These are phyloP conservation scores for Pseudocheirus occidentalis DNA, from an alignment of 2,797 vertebrate genomes.

Conservation along the genomic window DNA sequence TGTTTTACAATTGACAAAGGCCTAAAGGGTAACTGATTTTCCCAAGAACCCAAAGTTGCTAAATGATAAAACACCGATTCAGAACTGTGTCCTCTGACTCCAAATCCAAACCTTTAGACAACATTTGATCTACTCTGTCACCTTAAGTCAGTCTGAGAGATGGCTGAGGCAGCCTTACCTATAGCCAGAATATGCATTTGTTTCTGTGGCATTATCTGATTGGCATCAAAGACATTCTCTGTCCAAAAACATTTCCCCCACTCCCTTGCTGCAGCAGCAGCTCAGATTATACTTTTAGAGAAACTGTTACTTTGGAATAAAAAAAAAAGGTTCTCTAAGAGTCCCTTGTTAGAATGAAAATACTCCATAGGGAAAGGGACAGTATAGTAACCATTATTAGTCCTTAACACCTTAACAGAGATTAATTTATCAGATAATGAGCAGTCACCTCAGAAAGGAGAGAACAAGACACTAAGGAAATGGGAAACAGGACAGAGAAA, in stretches of 20 bases:
- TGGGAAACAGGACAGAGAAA: not conserved
- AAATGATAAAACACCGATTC: constrained; percentile 10
- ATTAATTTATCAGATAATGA: constrained; percentile 1
- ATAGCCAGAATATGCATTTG: not conserved
- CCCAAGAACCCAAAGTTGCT: not conserved
- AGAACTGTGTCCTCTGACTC: not conserved
- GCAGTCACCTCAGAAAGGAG: not conserved
- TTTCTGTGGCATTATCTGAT: not conserved
- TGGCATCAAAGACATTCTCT: not conserved
- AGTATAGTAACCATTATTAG: not conserved
- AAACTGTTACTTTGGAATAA: not conserved
- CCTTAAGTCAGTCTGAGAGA: not conserved
- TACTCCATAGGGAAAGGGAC: not conserved
- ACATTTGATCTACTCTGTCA: not conserved
- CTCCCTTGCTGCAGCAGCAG: not conserved
- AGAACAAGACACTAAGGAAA: not conserved
- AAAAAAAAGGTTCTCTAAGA: not conserved
- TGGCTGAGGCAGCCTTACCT: not conserved
- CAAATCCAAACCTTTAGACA: not conserved
- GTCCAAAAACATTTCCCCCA: not conserved
- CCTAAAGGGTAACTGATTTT: not conserved
- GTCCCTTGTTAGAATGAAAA: not conserved
- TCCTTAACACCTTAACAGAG: not conserved
- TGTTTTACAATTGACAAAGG: constrained; percentile 18
- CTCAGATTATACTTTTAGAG: not conserved